Percentiles rank a stretch among this genome's conserved stretches.
phyloP scores from a whole-genome alignment of 2,797 vertebrate species.

The Sarcoramphus papa region DNA sequence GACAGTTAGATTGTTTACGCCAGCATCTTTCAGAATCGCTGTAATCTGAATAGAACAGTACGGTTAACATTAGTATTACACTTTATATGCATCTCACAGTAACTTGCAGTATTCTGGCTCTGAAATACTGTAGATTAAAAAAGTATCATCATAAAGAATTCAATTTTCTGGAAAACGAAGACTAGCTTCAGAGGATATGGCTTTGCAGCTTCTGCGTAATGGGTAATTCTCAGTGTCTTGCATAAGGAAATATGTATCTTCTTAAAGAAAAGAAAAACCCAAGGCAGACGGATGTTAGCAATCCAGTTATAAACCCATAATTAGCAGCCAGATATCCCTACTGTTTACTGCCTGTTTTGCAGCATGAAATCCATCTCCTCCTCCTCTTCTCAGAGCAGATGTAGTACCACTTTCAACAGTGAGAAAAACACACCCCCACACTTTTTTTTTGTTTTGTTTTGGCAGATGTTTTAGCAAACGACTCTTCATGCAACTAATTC shows the following conservation, averaged over 20 bases:
- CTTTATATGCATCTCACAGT: not conserved
- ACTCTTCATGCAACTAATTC: not conserved
- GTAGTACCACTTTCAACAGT: not conserved
- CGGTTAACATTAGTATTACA: not conserved
- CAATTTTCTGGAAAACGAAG: not conserved
- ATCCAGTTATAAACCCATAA: not conserved
- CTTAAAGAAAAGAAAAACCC: not conserved
- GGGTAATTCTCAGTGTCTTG: not conserved
- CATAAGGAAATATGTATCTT: not conserved
- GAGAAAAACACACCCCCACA: not conserved
- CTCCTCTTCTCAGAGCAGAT: not conserved
- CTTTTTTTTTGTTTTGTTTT: not conserved
- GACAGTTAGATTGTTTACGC: conserved; percentile 92
- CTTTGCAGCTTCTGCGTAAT: not conserved
- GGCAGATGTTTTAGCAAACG: not conserved
- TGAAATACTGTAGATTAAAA: not conserved
- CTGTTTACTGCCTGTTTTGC: not conserved
- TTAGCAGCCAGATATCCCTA: not conserved
- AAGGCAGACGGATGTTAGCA: not conserved
- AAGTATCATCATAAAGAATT: not conserved
- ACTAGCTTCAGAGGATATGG: not conserved
- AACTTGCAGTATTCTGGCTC: not conserved
- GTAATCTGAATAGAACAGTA: conserved; percentile 79
- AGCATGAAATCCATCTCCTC: not conserved
- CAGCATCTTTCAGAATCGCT: conserved; percentile 89